Conservation (phyloP, 2,113 vertebrate species). For the Pteropus alecto region DNA sequence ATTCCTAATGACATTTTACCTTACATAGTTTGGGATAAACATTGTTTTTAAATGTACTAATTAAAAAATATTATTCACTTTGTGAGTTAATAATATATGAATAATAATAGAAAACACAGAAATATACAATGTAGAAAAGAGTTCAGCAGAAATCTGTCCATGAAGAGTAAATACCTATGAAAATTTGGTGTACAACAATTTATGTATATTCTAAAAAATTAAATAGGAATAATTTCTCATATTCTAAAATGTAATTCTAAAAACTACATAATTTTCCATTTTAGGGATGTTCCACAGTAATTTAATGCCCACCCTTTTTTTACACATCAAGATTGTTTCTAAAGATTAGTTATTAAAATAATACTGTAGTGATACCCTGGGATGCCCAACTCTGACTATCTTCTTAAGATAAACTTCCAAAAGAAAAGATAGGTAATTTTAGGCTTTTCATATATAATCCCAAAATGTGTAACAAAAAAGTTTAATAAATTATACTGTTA, state of each 20-base stretch:
- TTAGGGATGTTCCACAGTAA: not conserved
- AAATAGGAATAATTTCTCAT: not conserved
- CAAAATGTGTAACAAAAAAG: not conserved
- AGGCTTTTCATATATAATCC: not conserved
- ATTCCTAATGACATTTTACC: not conserved
- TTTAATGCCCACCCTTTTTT: not conserved
- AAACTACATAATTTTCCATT: not conserved
- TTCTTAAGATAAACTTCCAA: not conserved
- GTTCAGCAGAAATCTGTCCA: not conserved
- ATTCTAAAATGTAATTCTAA: not conserved
- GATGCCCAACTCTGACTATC: not conserved
- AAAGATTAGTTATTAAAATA: not conserved
- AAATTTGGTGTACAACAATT: not conserved
- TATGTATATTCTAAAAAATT: not conserved
- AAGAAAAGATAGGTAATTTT: not conserved
- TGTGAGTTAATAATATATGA: not conserved
- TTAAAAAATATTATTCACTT: not conserved
- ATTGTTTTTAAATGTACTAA: not conserved
- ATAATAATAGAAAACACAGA: not conserved
- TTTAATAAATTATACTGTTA: not conserved
- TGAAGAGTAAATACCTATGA: not conserved
- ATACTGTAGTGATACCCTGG: not conserved
- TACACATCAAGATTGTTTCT: not conserved
- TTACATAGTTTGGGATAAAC: not conserved
- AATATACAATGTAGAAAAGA: not conserved